A percentile compares a stretch with the other conserved stretches of the same genome.
phyloP scores from a whole-genome alignment of 2,113 vertebrate genomes.

The Zosterops pallidus region DNA sequence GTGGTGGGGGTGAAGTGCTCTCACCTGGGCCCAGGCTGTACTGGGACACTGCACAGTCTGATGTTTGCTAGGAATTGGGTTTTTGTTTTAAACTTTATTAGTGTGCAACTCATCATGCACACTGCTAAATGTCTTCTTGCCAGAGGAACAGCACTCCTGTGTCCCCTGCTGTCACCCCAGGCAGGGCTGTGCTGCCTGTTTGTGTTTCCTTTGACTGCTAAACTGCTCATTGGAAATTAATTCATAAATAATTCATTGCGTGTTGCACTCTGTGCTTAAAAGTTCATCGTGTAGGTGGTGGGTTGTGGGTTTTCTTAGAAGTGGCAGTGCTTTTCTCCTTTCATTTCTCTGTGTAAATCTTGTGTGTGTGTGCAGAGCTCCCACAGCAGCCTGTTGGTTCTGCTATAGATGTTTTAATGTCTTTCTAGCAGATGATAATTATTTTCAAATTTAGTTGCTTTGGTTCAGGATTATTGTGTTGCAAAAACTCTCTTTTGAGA shows the following conservation, averaged over 20 bases:
- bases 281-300: conserved; percentile 34
- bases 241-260: conserved; percentile 56
- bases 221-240: conserved; percentile 50
- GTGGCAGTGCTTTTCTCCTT: neutral
- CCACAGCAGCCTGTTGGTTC: neutral
- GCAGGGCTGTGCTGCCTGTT: neutral
- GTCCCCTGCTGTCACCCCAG: neutral
- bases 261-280: conserved; percentile 29
- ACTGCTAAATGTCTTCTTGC: neutral
- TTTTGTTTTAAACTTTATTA: neutral
- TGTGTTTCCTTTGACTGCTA: conserved; percentile 43
- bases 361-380: neutral
- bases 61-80: neutral
- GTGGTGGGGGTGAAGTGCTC: neutral
- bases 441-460: neutral
- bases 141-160: neutral
- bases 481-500: neutral
- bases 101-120: neutral
- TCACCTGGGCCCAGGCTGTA: neutral
- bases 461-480: neutral
- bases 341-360: neutral
- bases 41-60: neutral
- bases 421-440: neutral
- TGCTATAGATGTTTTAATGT: neutral
- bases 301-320: conserved; percentile 41